These are phyloP conservation scores for Apotomis capreana DNA, from an alignment of 2,888 invertebrate genomes.

Conservation along the genomic window DNA sequence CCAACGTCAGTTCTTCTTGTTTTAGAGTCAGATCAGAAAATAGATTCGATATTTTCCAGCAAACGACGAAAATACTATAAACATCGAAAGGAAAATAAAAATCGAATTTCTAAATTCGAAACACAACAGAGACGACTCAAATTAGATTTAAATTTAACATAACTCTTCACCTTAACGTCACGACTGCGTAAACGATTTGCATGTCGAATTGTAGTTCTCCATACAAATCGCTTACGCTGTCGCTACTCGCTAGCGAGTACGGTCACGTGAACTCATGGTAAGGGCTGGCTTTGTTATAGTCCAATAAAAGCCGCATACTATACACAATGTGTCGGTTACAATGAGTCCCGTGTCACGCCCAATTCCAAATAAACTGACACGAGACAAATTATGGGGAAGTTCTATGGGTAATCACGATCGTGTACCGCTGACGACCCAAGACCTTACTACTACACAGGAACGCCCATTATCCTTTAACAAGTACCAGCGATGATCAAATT, in stretches of 20 bases:
- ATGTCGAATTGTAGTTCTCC: too few species aligned
- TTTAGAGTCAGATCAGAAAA: too few species aligned
- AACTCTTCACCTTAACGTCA: too few species aligned
- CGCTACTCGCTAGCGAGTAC: too few species aligned
- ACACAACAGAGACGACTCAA: neutral
- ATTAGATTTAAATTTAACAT: too few species aligned
- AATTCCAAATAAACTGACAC: conserved; percentile 39
- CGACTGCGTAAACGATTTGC: too few species aligned
- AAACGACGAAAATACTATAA: neutral
- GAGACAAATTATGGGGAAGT: conserved; percentile 35
- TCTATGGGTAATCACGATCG: conserved; percentile 36
- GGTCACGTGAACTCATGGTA: neutral
- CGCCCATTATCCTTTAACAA: conserved; percentile 11
- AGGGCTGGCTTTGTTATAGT: conserved; percentile 11
- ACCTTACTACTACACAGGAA: conserved; percentile 8
- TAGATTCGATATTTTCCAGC: neutral
- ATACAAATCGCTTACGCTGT: too few species aligned
- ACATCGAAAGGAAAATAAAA: conserved; percentile 8
- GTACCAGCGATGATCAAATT: conserved; percentile 26
- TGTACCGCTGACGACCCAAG: conserved; percentile 1
- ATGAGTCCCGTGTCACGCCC: conserved; percentile 36
- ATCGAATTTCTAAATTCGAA: too few species aligned
- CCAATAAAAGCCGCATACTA: conserved; percentile 12
- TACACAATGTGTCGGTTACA: conserved; percentile 37
- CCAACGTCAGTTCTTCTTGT: too few species aligned